These are phyloP conservation scores for Magallana ariakensis DNA, from an alignment of 1,140 invertebrate genomes.

Conservation along the genomic window DNA sequence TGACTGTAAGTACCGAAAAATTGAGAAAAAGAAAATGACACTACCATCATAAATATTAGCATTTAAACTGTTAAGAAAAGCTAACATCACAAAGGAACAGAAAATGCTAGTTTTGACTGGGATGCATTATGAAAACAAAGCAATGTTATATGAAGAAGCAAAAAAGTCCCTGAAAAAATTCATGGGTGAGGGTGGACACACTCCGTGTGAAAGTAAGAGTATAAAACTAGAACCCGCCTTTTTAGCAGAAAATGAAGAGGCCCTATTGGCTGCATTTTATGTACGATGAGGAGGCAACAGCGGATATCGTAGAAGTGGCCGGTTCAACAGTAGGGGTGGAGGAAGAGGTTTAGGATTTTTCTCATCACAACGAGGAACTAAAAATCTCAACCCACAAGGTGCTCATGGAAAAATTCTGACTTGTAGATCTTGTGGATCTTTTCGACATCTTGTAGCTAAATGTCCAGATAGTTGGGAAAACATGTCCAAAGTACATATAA, in stretches of 20 bases:
- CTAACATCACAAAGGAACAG: slow-evolving; percentile 61
- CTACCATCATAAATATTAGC: no score
- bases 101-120: slow-evolving; percentile 65
- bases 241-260: slow-evolving; percentile 60
- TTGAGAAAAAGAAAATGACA: slow-evolving; percentile 55
- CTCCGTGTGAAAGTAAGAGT: slow-evolving; percentile 13
- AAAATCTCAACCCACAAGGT: slow-evolving; percentile 53
- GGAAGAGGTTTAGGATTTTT: no score
- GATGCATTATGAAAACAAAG: slow-evolving; percentile 62
- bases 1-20: slow-evolving; percentile 59
- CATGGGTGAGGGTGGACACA: slow-evolving; percentile 56
- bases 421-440: slow-evolving; percentile 62
- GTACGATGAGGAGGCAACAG: slow-evolving; percentile 27
- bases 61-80: slow-evolving; percentile 62
- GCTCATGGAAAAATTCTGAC: slow-evolving; percentile 48
- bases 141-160: slow-evolving; percentile 61
- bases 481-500: slow-evolving; percentile 49
- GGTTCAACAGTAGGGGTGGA: no score
- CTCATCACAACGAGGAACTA: slow-evolving; percentile 36
- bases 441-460: slow-evolving; percentile 56
- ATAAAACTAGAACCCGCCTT: slow-evolving; percentile 58
- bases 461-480: slow-evolving; percentile 65
- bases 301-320: slow-evolving; percentile 28
- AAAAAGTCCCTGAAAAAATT: slow-evolving; percentile 62
- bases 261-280: slow-evolving; percentile 49